phyloP scores from a whole-genome alignment of 2,797 vertebrate genomes.

The Euphonia xanthogaster region DNA sequence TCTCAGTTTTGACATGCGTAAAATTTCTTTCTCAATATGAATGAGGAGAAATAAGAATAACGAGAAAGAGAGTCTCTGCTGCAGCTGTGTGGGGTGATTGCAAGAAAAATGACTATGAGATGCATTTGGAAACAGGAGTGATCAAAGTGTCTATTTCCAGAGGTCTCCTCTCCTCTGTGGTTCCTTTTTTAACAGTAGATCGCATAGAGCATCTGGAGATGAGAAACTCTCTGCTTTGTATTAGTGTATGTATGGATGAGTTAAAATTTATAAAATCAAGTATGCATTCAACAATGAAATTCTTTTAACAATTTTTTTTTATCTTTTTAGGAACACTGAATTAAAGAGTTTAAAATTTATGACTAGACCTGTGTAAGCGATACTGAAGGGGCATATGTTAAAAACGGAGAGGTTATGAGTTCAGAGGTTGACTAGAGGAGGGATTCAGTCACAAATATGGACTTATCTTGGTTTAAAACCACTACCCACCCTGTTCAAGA shows the following conservation, averaged over 20 bases:
- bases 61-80: background rate
- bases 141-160: background rate
- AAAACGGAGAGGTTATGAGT: background rate
- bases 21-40: background rate
- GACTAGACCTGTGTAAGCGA: background rate
- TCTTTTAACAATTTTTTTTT: background rate
- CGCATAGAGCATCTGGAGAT: background rate
- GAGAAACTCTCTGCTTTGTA: slow-evolving; percentile 6
- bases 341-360: background rate
- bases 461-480: background rate
- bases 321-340: background rate
- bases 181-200: slow-evolving; percentile 1
- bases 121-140: background rate
- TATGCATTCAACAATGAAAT: slow-evolving; percentile 41
- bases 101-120: background rate
- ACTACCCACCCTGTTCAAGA: background rate
- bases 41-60: background rate
- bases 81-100: background rate
- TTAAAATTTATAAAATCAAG: slow-evolving; percentile 24
- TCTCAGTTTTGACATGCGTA: background rate
- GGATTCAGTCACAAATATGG: background rate
- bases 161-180: background rate
- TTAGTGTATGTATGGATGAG: background rate
- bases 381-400: background rate
- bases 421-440: background rate